Percentiles rank a stretch among this genome's conserved stretches.
These are phyloP conservation scores for Noctua pronuba DNA, from an alignment of 2,888 invertebrate species.

Conservation along the genomic window DNA sequence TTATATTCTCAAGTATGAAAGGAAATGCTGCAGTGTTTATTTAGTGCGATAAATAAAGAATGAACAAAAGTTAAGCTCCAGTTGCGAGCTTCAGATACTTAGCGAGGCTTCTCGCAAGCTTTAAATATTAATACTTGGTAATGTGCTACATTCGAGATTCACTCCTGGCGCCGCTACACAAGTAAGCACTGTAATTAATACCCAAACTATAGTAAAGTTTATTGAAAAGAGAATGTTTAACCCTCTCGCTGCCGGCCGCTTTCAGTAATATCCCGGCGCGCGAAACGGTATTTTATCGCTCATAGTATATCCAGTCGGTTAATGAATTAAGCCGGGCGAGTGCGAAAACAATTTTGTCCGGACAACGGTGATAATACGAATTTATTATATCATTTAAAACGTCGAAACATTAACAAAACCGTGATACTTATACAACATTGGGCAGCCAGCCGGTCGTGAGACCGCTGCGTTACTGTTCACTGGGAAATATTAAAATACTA, in stretches of 20 bases:
- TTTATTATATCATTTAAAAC: constrained; percentile 88
- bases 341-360: constrained; percentile 86
- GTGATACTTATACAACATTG: constrained; percentile 74
- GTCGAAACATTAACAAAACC: constrained; percentile 82
- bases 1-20: constrained; percentile 8
- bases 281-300: constrained; percentile 71
- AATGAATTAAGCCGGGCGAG: constrained; percentile 84
- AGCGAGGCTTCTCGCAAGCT: not conserved
- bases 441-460: constrained; percentile 60
- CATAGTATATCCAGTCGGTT: constrained; percentile 80
- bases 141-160: constrained; percentile 29
- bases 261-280: constrained; percentile 52
- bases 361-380: constrained; percentile 84
- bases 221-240: constrained; percentile 46
- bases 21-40: not conserved
- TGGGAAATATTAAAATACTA: constrained; percentile 54
- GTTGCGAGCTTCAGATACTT: constrained; percentile 12
- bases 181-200: constrained; percentile 10
- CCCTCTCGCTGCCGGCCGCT: constrained; percentile 35
- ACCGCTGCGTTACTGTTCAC: constrained; percentile 48
- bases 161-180: not conserved
- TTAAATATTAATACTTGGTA: constrained; percentile 44
- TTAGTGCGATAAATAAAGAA: constrained; percentile 28
- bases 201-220: constrained; percentile 27
- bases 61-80: constrained; percentile 10